Evolutionary conservation across 2,888 invertebrate genomes (phyloP), one percentile per base, ranked within the genome.

Genomic region (Cataglyphis albicans): DNA sequence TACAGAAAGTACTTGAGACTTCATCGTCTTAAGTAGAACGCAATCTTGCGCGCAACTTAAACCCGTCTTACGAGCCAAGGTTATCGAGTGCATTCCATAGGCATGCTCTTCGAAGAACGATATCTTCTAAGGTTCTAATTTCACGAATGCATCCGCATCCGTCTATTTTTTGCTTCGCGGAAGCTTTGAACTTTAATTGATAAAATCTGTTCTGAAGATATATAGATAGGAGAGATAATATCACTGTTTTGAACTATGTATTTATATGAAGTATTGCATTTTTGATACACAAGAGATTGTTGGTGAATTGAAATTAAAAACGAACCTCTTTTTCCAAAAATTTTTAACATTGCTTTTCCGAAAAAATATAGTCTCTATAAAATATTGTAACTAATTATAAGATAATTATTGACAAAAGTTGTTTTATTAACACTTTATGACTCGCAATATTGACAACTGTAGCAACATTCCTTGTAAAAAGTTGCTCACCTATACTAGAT

Each of bases 21-120:
- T 90, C 73, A 73, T 75, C 89, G 73, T 72, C 85, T 57, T 72
- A 68, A 81, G 59, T 86, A 81, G 72, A 63, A 65, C 74, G 67
- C 81, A 65, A 38, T 65, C 78, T 76, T 55, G 74, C 64, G 65
- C 67, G 74, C 82, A 74, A 85, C 85, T 88, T 85, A 89, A 88
- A 87, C 89, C 90, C 89, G 92, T 90, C 91, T 91, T 87, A 90
- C 89, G 88, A 92, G 93, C 93, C 93, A 93, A 93, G 93, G 92
- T 92, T 93, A 93, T 93, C 93, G 93, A 93, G 93, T 91, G 89
- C 90, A 89, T 90, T 89, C 89, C 89, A 86, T 80, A 80, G 73
- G 75, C 78, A 82, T 83, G 83, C 78, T 64, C 78, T 63, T 75
- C 78, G 83, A 63, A 82, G 82, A 83, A 81, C 87, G 80, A 86